Evolutionary conservation across 2,797 vertebrate genomes (phyloP).

Genomic region (Tiaroga cobitis): DNA sequence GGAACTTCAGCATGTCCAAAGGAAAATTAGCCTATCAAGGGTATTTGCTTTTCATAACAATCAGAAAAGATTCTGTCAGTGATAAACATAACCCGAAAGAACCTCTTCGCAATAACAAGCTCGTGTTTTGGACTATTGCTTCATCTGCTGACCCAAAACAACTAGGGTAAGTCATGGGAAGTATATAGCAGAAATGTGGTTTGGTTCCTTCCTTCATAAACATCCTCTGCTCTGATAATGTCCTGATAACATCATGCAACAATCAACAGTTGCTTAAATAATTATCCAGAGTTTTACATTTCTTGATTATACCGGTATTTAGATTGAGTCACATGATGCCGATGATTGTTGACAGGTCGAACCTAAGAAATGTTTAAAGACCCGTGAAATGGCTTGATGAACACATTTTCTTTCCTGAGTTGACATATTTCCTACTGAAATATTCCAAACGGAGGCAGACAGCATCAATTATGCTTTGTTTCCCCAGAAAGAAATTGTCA

Average conservation of each 20-base stretch:
- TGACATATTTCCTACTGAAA: not conserved
- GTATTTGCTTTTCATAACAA: slow-evolving; percentile 28
- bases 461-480: not conserved
- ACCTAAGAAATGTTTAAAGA: slow-evolving; percentile 1
- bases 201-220: slow-evolving; percentile 9
- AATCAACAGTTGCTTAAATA: slow-evolving; percentile 14
- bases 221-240: slow-evolving; percentile 17
- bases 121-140: not conserved
- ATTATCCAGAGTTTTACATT: not conserved
- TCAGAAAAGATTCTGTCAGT: slow-evolving; percentile 14
- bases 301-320: not conserved
- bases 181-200: not conserved
- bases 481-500: not conserved
- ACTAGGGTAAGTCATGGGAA: slow-evolving; percentile 13
- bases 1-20: not conserved
- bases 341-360: not conserved
- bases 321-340: not conserved
- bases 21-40: slow-evolving; percentile 4
- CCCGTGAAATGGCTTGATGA: not conserved
- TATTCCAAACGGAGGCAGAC: not conserved
- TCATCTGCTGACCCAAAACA: slow-evolving; percentile 20
- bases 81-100: slow-evolving; percentile 19
- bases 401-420: not conserved
- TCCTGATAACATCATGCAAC: slow-evolving; percentile 15
- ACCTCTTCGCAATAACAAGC: not conserved